These are phyloP conservation scores for Metallyticus violacea DNA, from an alignment of 2,888 invertebrate genomes.

Conservation along the genomic window DNA sequence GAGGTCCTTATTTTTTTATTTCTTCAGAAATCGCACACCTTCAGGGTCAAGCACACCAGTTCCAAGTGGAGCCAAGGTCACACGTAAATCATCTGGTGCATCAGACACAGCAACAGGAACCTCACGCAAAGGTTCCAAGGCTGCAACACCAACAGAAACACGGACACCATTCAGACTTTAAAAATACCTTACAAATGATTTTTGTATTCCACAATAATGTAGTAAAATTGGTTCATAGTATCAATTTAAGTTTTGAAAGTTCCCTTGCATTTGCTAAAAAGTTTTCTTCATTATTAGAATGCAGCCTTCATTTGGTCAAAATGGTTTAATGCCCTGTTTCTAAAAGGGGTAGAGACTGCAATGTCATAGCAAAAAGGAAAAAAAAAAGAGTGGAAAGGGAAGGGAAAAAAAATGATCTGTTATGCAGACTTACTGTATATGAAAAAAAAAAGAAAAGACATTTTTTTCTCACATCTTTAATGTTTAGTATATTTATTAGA, in stretches of 20 bases:
- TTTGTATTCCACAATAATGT: neutral
- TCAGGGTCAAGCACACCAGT: conserved; percentile 64
- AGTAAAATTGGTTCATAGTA: neutral
- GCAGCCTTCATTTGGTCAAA: too few relatives aligned
- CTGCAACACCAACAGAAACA: conserved; percentile 49
- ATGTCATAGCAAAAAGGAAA: neutral
- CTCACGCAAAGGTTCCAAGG: conserved; percentile 41
- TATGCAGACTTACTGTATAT: neutral
- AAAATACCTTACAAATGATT: conserved; percentile 31
- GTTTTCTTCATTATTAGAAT: neutral
- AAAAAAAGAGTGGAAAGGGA: too few relatives aligned
- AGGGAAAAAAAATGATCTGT: neutral
- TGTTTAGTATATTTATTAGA: neutral
- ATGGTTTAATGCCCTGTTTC: neutral
- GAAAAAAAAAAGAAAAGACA: neutral
- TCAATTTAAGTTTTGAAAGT: neutral
- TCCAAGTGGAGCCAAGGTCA: conserved; percentile 60
- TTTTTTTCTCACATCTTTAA: neutral
- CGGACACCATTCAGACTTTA: conserved; percentile 75
- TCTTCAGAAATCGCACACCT: conserved; percentile 67
- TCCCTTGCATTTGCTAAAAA: neutral
- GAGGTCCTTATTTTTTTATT: neutral
- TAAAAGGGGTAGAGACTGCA: neutral
- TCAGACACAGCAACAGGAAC: conserved; percentile 61
- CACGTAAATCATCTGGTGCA: conserved; percentile 66